These are phyloP conservation scores for Centropristis striata DNA, from an alignment of 2,113 vertebrate genomes.

Conservation along the genomic window DNA sequence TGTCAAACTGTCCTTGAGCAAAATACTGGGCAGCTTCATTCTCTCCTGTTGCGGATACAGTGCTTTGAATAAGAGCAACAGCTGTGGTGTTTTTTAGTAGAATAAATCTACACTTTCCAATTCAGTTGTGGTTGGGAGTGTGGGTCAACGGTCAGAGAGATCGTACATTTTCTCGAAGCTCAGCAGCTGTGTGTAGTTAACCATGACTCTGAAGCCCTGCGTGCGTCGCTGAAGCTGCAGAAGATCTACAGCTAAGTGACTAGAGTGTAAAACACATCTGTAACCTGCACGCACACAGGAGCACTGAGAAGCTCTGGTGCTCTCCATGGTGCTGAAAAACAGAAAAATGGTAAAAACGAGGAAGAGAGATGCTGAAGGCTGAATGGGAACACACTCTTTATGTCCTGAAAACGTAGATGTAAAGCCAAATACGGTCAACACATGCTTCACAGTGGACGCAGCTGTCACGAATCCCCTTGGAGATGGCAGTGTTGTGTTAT, in stretches of 20 bases:
- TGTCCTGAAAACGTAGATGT: neutral
- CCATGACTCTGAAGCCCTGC: constrained; percentile 37
- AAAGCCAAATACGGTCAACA: constrained; percentile 38
- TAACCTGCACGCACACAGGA: constrained; percentile 3
- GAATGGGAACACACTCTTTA: neutral
- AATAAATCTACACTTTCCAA: constrained; percentile 52
- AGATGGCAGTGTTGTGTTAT: constrained; percentile 53
- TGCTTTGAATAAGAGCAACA: constrained; percentile 57
- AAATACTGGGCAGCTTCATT: constrained; percentile 26
- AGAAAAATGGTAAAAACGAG: neutral
- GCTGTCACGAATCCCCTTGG: constrained; percentile 50
- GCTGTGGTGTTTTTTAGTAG: constrained; percentile 53
- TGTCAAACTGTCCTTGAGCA: constrained; percentile 52
- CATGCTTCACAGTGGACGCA: constrained; percentile 55
- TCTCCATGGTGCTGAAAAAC: constrained; percentile 79
- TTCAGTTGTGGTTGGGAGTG: constrained; percentile 9
- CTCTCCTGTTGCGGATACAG: constrained; percentile 60
- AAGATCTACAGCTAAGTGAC: constrained; percentile 19
- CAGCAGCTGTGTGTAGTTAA: constrained; percentile 59
- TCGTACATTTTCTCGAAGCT: constrained; percentile 49
- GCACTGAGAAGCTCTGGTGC: constrained; percentile 24
- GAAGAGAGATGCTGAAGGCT: neutral
- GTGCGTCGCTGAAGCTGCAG: constrained; percentile 35
- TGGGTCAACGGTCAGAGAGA: constrained; percentile 43
- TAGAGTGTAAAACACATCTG: constrained; percentile 12